Conservation (phyloP, 2,113 vertebrate species). For the Sterrhoptilus dennistouni region DNA sequence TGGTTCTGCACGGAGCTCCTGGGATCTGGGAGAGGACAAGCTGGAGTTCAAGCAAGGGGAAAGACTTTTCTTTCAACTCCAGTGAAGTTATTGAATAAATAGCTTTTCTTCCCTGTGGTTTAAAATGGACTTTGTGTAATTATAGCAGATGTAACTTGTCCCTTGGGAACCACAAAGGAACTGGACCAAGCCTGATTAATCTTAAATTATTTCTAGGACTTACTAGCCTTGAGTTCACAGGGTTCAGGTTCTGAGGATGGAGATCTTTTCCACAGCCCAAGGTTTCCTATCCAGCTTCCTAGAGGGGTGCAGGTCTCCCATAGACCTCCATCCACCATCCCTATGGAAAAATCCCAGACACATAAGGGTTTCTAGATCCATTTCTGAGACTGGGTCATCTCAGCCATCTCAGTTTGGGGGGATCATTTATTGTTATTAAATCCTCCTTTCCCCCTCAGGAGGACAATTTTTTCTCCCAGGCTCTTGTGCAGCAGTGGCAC, state of each 20-base stretch:
- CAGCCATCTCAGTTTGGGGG: neutral
- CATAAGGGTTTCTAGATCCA: neutral
- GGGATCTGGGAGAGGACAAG: neutral
- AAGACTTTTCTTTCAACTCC: neutral
- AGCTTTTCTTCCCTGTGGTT: neutral
- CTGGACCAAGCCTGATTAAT: neutral
- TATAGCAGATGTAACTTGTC: neutral
- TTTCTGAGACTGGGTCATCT: neutral
- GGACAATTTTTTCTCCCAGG: neutral
- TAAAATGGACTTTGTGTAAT: neutral
- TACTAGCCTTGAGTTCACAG: neutral
- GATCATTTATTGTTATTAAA: neutral
- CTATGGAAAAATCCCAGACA: neutral
- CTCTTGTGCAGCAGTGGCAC: neutral
- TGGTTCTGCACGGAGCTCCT: neutral
- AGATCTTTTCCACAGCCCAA: neutral
- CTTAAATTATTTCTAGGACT: neutral
- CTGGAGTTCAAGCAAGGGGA: neutral
- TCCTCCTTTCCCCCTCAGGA: neutral
- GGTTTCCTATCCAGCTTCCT: neutral
- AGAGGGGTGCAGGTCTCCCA: neutral
- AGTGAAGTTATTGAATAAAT: neutral
- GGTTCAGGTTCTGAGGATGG: neutral
- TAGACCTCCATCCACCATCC: neutral
- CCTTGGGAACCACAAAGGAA: neutral